These are phyloP conservation scores for Athalia rosae DNA, from an alignment of 2,888 invertebrate species.

Conservation along the genomic window DNA sequence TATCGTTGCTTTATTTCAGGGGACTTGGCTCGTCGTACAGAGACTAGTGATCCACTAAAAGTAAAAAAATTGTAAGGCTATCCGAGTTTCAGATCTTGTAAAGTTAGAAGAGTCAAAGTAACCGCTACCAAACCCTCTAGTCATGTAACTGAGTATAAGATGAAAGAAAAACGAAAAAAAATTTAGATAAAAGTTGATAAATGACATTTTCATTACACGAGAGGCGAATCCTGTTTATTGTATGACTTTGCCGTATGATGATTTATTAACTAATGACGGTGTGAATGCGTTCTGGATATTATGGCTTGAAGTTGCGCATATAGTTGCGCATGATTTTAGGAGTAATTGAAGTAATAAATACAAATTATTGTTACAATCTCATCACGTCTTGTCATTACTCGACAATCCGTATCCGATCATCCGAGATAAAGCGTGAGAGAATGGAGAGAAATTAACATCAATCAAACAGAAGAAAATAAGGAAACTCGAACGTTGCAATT, in stretches of 20 bases:
- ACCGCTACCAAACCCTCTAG: constrained; percentile 15
- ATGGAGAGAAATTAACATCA: not conserved
- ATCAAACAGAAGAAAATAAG: not conserved
- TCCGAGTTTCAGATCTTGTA: constrained; percentile 3
- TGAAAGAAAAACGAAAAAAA: not conserved
- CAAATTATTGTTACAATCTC: constrained; percentile 27
- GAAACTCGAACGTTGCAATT: no score
- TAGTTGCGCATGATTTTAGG: constrained; percentile 18
- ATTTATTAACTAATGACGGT: constrained; percentile 12
- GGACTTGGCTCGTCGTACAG: constrained; percentile 35
- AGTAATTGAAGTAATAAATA: constrained; percentile 13
- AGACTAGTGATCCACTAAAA: constrained; percentile 26
- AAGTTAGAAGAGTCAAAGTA: not conserved
- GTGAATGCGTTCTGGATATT: constrained; percentile 23
- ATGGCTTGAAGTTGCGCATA: not conserved
- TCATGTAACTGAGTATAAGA: constrained; percentile 1
- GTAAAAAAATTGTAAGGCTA: constrained; percentile 17
- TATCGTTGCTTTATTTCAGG: constrained; percentile 33
- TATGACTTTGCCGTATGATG: constrained; percentile 4
- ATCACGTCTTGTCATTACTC: not conserved
- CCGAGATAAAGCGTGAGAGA: not conserved
- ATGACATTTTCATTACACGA: not conserved
- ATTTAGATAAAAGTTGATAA: not conserved
- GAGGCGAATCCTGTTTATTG: not conserved
- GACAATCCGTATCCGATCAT: not conserved